These are phyloP conservation scores for Crax fasciolata DNA, from an alignment of 2,797 vertebrate species.

Conservation along the genomic window DNA sequence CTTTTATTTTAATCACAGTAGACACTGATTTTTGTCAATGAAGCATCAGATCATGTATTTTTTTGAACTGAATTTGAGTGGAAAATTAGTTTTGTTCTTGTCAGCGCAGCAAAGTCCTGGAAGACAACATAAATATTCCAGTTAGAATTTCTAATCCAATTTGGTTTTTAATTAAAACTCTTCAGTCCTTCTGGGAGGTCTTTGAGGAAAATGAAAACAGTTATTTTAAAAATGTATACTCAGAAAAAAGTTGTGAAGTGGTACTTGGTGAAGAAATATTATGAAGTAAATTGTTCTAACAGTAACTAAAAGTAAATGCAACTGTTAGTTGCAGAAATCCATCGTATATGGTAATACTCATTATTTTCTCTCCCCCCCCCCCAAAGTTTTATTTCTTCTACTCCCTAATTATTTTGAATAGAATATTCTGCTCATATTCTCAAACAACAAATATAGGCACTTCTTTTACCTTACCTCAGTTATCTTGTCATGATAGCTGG, in stretches of 20 bases:
- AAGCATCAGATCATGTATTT: neutral
- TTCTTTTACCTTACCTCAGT: neutral
- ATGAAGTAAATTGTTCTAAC: neutral
- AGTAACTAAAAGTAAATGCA: neutral
- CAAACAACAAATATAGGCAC: neutral
- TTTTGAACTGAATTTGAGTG: neutral
- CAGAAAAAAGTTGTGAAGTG: neutral
- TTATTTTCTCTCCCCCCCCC: neutral
- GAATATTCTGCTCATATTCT: neutral
- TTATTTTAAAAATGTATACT: neutral
- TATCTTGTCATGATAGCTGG: neutral
- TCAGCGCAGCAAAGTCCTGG: neutral
- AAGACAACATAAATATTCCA: neutral
- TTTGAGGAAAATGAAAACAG: neutral
- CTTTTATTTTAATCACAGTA: neutral
- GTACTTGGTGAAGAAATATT: neutral
- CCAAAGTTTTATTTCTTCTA: neutral
- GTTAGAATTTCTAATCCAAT: neutral
- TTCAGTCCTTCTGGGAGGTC: neutral
- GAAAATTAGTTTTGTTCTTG: neutral
- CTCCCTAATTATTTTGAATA: neutral
- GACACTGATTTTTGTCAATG: neutral
- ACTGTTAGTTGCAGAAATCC: neutral
- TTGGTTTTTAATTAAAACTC: neutral
- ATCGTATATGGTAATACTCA: neutral